phyloP scores from a whole-genome alignment of 2,888 invertebrate species.

The Rutpela maculata region DNA sequence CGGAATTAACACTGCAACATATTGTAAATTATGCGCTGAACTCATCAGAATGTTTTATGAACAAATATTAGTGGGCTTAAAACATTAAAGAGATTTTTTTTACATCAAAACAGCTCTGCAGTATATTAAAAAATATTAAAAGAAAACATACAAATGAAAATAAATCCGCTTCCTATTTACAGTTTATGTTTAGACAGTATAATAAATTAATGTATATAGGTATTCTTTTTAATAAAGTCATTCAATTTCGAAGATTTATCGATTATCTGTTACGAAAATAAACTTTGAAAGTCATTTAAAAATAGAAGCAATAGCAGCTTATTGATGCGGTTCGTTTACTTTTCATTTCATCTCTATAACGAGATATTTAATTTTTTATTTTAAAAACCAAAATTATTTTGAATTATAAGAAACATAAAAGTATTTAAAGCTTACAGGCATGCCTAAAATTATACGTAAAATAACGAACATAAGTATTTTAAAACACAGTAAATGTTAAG shows the following conservation, averaged over 20 bases:
- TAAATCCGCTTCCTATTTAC: constrained; percentile 16
- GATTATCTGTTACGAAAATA: neutral
- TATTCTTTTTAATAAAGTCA: neutral
- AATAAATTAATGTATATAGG: constrained; percentile 7
- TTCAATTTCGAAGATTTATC: constrained; percentile 14
- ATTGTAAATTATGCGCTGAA: too few species aligned
- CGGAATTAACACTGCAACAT: too few species aligned
- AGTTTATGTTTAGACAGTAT: constrained; percentile 3
- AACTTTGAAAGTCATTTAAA: constrained; percentile 30
- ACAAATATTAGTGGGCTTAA: neutral
- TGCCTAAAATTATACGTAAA: too few species aligned
- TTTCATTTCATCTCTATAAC: neutral
- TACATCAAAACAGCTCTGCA: neutral
- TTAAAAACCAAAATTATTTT: too few species aligned
- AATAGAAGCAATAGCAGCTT: neutral
- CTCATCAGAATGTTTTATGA: constrained; percentile 52
- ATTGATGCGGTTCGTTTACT: constrained; percentile 6
- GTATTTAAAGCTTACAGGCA: too few species aligned
- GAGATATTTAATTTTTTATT: too few species aligned
- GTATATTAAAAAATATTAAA: neutral
- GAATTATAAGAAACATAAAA: too few species aligned
- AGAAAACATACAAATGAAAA: neutral
- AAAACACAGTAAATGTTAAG: too few species aligned
- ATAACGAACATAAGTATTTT: too few species aligned
- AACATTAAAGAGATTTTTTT: neutral